Conservation (phyloP, 2,797 vertebrate genomes). For the Thripadectes ignobilis region DNA sequence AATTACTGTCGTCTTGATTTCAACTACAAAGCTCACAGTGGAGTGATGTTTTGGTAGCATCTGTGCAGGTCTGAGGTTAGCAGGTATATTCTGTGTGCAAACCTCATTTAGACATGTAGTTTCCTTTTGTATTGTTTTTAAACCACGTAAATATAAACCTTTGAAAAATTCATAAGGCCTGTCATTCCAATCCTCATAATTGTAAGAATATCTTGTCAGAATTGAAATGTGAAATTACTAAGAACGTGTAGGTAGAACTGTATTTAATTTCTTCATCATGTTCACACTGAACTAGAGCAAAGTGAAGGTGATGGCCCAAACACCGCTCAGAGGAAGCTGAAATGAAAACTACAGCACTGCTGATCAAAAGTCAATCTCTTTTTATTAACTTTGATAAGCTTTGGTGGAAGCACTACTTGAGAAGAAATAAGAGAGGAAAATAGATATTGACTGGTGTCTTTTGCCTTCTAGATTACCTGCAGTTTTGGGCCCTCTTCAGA, state of each 20-base stretch:
- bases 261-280: background rate
- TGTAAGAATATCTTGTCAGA: background rate
- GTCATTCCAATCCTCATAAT: background rate
- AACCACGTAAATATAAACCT: background rate
- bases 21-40: background rate
- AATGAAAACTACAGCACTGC: background rate
- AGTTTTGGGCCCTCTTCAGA: constrained; percentile 77
- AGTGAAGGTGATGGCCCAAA: background rate
- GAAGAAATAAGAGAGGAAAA: background rate
- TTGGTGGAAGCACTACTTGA: background rate
- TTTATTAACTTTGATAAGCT: background rate
- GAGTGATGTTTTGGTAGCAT: background rate
- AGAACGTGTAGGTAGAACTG: background rate
- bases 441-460: background rate
- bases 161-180: background rate
- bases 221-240: background rate
- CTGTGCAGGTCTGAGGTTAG: background rate
- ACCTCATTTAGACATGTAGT: background rate
- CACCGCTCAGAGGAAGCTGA: background rate
- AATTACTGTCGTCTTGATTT: background rate
- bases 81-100: background rate
- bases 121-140: background rate
- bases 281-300: background rate
- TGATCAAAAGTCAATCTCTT: background rate
- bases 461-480: constrained; percentile 74